A percentile compares a stretch with the other conserved stretches of the same genome.
Evolutionary conservation across 2,113 vertebrate genomes (phyloP).

Genomic region (Promerops cafer): DNA sequence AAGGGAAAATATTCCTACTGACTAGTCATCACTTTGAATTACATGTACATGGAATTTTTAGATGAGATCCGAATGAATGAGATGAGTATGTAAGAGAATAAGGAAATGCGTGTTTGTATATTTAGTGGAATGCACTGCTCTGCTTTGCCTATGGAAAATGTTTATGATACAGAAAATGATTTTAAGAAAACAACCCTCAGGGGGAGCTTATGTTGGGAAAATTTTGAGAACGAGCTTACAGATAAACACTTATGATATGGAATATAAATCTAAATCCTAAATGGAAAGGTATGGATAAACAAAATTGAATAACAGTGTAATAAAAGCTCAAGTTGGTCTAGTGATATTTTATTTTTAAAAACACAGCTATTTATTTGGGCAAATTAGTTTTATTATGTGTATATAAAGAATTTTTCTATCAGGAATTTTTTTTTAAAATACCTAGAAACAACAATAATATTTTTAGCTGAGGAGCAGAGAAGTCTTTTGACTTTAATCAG

Average conservation of each 20-base stretch:
- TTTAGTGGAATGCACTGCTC: not conserved
- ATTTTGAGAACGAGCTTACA: not conserved
- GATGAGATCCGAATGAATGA: not conserved
- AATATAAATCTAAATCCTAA: slow-evolving; percentile 4
- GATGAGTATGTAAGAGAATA: not conserved
- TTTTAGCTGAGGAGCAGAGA: not conserved
- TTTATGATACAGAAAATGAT: not conserved
- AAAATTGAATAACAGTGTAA: not conserved
- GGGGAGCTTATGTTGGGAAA: not conserved
- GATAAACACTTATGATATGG: not conserved
- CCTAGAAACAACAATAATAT: not conserved
- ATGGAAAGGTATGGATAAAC: not conserved
- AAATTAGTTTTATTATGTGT: not conserved
- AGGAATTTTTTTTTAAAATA: not conserved
- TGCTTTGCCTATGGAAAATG: not conserved
- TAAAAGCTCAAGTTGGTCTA: not conserved
- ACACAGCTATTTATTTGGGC: not conserved
- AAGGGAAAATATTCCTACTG: not conserved
- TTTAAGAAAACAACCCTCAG: not conserved
- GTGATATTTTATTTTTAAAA: not conserved
- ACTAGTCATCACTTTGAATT: not conserved
- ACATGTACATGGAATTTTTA: not conserved
- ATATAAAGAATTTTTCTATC: not conserved
- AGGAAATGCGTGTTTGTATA: not conserved
- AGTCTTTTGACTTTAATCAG: not conserved